phyloP scores from a whole-genome alignment of 2,797 vertebrate genomes.

The Podargus strigoides region DNA sequence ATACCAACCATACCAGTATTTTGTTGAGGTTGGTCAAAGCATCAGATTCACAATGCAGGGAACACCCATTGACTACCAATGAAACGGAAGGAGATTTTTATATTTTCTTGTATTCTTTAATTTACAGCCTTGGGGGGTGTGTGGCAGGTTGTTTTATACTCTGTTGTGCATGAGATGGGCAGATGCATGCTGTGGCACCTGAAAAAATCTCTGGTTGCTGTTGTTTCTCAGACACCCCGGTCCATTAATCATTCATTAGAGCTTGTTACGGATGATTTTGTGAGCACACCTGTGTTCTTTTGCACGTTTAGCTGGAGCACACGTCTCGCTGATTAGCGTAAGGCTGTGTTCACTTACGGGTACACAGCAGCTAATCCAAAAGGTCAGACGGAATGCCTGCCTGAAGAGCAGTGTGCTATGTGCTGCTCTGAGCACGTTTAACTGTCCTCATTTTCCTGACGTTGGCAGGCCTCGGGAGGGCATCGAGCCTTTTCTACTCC shows the following conservation, averaged over 20 bases:
- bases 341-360: background rate
- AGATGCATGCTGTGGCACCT: background rate
- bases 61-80: background rate
- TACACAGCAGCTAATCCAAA: background rate
- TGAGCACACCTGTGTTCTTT: background rate
- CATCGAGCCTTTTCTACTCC: background rate
- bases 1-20: too few species aligned
- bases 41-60: background rate
- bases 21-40: background rate
- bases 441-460: too few species aligned
- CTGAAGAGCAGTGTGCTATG: accelerated
- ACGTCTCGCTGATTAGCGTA: background rate
- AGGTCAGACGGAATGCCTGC: background rate
- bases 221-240: background rate
- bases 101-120: background rate
- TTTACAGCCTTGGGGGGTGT: background rate
- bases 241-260: too few species aligned
- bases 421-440: accelerated
- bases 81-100: accelerated
- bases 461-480: too few species aligned
- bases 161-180: background rate
- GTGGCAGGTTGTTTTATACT: background rate
- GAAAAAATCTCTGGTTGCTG: background rate
- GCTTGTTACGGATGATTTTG: background rate
- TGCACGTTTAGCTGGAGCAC: background rate